Percentiles rank a stretch among this genome's conserved stretches.
Evolutionary conservation across 2,113 vertebrate species (phyloP).

Genomic region (Sinocyclocheilus anshuiensis): DNA sequence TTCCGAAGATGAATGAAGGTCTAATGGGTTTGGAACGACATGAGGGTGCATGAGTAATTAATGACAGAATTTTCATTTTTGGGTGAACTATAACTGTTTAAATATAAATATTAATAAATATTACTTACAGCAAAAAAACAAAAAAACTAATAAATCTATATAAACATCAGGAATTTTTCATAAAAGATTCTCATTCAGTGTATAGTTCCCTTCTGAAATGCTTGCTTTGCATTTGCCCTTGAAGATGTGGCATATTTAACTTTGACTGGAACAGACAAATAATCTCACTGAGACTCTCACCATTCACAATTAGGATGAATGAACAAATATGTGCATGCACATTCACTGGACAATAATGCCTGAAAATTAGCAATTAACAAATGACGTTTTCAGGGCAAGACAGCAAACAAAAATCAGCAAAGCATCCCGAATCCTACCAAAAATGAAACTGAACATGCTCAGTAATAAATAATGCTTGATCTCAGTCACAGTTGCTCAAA

Average conservation of each 20-base stretch:
- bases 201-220: neutral
- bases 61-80: too few species aligned
- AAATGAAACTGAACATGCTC: neutral
- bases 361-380: neutral
- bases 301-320: neutral
- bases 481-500: neutral
- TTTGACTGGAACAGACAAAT: neutral
- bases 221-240: slow-evolving; percentile 19
- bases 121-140: too few species aligned
- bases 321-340: neutral
- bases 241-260: neutral
- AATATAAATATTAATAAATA: too few species aligned
- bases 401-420: neutral
- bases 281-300: neutral
- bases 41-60: too few species aligned
- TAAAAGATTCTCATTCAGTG: neutral
- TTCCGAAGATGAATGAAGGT: too few species aligned
- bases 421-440: neutral
- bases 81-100: too few species aligned
- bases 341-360: neutral
- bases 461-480: neutral
- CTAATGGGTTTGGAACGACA: too few species aligned
- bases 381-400: neutral
- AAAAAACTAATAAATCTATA: too few species aligned
- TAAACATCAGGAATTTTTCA: neutral